phyloP scores from a whole-genome alignment of 2,797 vertebrate genomes.

The Amniataba percoides region DNA sequence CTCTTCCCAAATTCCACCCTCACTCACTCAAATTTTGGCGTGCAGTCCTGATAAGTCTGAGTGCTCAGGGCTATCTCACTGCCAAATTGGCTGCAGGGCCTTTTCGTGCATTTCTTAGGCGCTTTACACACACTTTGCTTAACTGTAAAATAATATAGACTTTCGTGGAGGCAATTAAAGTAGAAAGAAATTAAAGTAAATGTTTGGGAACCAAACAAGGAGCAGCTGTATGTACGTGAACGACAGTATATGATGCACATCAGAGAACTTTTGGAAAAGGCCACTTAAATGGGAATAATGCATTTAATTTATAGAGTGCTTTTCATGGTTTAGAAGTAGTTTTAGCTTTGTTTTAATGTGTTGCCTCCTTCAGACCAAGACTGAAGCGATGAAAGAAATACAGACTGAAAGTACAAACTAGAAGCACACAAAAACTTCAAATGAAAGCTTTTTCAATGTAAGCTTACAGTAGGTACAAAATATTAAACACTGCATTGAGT shows the following conservation, averaged over 20 bases:
- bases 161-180: not conserved
- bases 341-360: too few species aligned
- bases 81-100: constrained; percentile 1
- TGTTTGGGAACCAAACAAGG: not conserved
- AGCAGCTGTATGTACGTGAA: not conserved
- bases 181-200: not conserved
- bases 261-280: too few species aligned
- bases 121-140: not conserved
- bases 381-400: too few species aligned
- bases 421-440: too few species aligned
- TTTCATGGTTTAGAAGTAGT: too few species aligned
- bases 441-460: not conserved
- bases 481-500: rapidly evolving
- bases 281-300: too few species aligned
- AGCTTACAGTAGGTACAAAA: not conserved
- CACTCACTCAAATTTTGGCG: not conserved
- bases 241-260: not conserved
- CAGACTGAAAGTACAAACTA: too few species aligned
- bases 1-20: not conserved
- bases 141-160: not conserved
- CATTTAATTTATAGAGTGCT: not conserved
- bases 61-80: not conserved
- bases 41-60: not conserved
- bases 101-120: not conserved
- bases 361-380: too few species aligned